These are phyloP conservation scores for Drosophila pectinifera DNA, from an alignment of 1,140 invertebrate species.

Conservation along the genomic window DNA sequence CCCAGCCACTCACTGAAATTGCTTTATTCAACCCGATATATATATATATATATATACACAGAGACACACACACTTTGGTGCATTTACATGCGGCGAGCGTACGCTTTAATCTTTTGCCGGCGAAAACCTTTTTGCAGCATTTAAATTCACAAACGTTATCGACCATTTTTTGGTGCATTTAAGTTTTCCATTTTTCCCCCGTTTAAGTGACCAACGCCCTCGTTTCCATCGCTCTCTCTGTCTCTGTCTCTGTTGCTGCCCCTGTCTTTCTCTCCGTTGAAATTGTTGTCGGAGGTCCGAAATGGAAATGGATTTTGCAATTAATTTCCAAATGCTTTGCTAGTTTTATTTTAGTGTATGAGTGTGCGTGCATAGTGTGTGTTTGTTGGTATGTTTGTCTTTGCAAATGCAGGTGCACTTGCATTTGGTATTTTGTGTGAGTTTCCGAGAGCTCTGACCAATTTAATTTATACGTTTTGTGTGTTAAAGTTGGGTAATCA, in stretches of 20 bases:
- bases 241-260: conserved; percentile 1
- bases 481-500: conserved; percentile 25
- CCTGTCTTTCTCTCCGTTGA: conserved; percentile 1
- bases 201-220: conserved; percentile 53
- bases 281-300: conserved; percentile 63
- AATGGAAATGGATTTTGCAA: conserved; percentile 39
- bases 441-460: neutral
- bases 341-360: conserved; percentile 9
- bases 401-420: conserved; percentile 17
- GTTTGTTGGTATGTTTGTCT: conserved; percentile 1
- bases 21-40: conserved; percentile 51
- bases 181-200: conserved; percentile 52
- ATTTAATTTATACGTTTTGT: conserved; percentile 27
- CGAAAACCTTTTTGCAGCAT: conserved; percentile 68
- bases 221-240: conserved; percentile 7
- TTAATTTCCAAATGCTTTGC: conserved; percentile 39
- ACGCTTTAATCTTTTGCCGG: conserved; percentile 73
- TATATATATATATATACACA: conserved; percentile 4
- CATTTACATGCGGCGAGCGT: conserved; percentile 25
- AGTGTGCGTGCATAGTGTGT: neutral
- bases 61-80: neutral
- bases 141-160: conserved; percentile 53
- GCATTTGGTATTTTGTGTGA: conserved; percentile 11
- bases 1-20: conserved; percentile 63
- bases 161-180: conserved; percentile 58